Evolutionary conservation across 2,888 invertebrate species (phyloP).

Genomic region (Cosmia trapezina): DNA sequence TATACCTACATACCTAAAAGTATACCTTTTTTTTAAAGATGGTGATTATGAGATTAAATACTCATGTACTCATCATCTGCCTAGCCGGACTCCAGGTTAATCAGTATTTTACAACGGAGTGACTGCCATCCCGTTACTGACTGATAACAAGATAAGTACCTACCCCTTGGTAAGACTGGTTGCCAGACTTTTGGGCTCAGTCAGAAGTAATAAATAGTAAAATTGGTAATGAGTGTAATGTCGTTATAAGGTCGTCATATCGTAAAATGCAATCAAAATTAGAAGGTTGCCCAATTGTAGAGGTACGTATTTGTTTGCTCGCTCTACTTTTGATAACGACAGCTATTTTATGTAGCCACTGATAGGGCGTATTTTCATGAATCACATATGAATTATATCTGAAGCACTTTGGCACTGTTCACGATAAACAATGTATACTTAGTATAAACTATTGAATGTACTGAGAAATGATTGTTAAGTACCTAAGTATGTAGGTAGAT

Average conservation of each 20-base stretch:
- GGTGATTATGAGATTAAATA: too few species aligned
- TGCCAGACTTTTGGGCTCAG: too few species aligned
- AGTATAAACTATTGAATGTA: conserved; percentile 3
- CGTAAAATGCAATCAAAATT: conserved; percentile 71
- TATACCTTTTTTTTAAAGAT: too few species aligned
- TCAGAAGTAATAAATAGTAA: neutral
- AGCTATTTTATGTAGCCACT: conserved; percentile 38
- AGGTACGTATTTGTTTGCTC: conserved; percentile 67
- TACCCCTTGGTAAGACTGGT: too few species aligned
- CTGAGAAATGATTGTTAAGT: conserved; percentile 39
- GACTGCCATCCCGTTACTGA: too few species aligned
- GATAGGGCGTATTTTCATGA: conserved; percentile 57
- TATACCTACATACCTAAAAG: too few species aligned
- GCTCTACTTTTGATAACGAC: conserved; percentile 77
- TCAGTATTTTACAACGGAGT: too few species aligned
- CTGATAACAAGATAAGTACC: too few species aligned
- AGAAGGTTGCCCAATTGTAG: conserved; percentile 77
- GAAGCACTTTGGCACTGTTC: conserved; percentile 44
- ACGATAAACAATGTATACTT: conserved; percentile 31
- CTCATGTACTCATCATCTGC: too few species aligned
- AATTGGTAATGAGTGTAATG: conserved; percentile 26
- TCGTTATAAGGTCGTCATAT: conserved; percentile 62
- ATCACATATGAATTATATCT: conserved; percentile 55
- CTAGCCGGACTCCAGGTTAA: too few species aligned
- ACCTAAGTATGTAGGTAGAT: conserved; percentile 9